Base-by-base conservation (phyloP, 2,797 vertebrate genomes). In the Centropyge bicolor region DNA sequence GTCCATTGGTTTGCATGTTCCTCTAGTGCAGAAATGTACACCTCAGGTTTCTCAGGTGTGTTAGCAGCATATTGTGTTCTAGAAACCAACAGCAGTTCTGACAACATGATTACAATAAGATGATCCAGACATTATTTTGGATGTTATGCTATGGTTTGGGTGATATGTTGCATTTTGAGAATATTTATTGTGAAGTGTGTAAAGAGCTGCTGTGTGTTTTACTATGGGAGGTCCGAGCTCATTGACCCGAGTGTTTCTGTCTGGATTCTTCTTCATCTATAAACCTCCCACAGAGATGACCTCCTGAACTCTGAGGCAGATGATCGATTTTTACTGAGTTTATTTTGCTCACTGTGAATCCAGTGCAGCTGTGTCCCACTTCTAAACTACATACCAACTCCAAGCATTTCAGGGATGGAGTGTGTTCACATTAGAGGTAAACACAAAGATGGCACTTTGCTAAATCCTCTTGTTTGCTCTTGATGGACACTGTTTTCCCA, bases 261-360 rank as follows among this genome's bases (percentile, higher is more conserved):
- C 70, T 67, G 43, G 62, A 70, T 70, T 45, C 40, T 61, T 66
- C 64, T 46, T 38, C 60, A 49, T 27, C 51, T 41, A 3, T 54
- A 63, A 69, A 60, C 31, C 75, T 73, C 72, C 75, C 52, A 69
- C 59, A 38, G 38, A 48, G 31, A 40, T 66, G 69, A 82, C 84
- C 76, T 73, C 60, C 38, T 82, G 76, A 68, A 40, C 68, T 45
- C 24, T 43, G 16, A 61, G 27, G 36, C 72, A 24, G 36, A 65
- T 48, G 17, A 77, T 64, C 5, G 1, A 57, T 73, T 63, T 61
- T 38, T 64, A 51, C 22, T 54, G n/a, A 57, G 17, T 49, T 24
- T 48, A 55, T 41, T 64, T 36, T 41, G 55, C 27, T 35, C 1
- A 2, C 36, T 17, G 51, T 45, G 3, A 65, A 57, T 51, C 17